These are phyloP conservation scores for Coregonus suidteri DNA, from an alignment of 2,797 vertebrate genomes.

Conservation along the genomic window DNA sequence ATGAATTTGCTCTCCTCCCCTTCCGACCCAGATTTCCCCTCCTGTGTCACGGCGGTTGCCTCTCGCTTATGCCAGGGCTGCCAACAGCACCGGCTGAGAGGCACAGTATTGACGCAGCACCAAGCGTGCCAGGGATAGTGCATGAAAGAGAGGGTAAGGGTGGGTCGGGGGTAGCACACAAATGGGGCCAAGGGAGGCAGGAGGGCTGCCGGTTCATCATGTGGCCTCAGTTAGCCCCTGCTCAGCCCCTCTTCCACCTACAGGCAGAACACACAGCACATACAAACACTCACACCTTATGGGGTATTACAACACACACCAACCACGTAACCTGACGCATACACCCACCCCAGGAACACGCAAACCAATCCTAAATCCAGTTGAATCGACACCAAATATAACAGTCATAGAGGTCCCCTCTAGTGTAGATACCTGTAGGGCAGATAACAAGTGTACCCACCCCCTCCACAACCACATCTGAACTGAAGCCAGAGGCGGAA, in stretches of 20 bases:
- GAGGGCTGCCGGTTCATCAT: constrained; percentile 38
- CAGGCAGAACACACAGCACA: constrained; percentile 38
- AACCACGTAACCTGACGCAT: neutral
- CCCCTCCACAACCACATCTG: too few species aligned
- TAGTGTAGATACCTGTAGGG: constrained; percentile 39
- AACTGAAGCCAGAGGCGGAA: too few species aligned
- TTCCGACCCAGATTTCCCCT: neutral
- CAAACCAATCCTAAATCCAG: too few species aligned
- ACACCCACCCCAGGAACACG: too few species aligned
- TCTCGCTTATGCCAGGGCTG: constrained; percentile 26
- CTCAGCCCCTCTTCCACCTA: constrained; percentile 24
- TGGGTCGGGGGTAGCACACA: neutral
- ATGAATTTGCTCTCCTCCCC: neutral
- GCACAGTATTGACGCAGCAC: constrained; percentile 43
- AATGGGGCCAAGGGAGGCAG: neutral
- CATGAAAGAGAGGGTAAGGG: neutral
- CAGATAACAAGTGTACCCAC: constrained; percentile 29
- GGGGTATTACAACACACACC: neutral
- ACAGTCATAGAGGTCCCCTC: constrained; percentile 45
- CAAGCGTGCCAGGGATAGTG: constrained; percentile 43
- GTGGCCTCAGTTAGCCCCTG: constrained; percentile 51
- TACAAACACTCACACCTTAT: neutral
- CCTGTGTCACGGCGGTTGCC: neutral
- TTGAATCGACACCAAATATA: constrained; percentile 26
- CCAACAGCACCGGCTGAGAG: constrained; percentile 52